Percentiles rank a stretch among this genome's conserved stretches.
These are phyloP conservation scores for Leptinotarsa juncta DNA, from an alignment of 2,888 invertebrate species.

Conservation along the genomic window DNA sequence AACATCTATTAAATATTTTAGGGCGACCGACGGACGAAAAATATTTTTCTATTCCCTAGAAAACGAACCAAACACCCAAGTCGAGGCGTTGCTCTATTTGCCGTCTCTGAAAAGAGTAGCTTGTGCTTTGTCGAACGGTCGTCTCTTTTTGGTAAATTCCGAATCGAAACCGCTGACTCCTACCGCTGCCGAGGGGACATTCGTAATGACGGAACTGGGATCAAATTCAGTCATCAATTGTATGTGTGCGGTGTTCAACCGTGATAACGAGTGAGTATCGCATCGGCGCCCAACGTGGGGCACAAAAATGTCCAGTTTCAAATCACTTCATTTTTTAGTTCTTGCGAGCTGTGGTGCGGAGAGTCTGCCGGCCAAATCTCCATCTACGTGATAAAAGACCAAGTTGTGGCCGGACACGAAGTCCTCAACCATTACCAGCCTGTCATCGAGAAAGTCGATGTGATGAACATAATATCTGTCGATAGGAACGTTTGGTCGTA, in stretches of 20 bases:
- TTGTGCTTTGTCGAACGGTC: conserved; percentile 82
- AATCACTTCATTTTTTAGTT: conserved; percentile 60
- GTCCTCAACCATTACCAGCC: conserved; percentile 73
- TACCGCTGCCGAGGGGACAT: conserved; percentile 78
- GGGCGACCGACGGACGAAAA: conserved; percentile 70
- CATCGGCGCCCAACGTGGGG: background rate
- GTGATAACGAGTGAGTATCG: conserved; percentile 61
- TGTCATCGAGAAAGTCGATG: conserved; percentile 73
- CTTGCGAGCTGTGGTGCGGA: conserved; percentile 89
- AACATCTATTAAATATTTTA: conserved; percentile 51
- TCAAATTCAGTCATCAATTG: conserved; percentile 77
- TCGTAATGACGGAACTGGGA: conserved; percentile 82
- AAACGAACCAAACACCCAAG: conserved; percentile 73
- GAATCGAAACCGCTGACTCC: conserved; percentile 71
- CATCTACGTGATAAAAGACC: conserved; percentile 79
- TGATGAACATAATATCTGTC: conserved; percentile 76
- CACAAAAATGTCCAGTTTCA: conserved; percentile 4
- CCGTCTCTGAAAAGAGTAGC: conserved; percentile 80
- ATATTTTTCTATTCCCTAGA: conserved; percentile 78
- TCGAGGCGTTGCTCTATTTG: conserved; percentile 77
- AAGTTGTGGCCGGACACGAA: conserved; percentile 81
- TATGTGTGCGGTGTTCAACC: conserved; percentile 71
- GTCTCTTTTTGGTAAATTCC: conserved; percentile 79
- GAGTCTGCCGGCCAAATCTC: conserved; percentile 83
- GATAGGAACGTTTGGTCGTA: conserved; percentile 81